These are phyloP conservation scores for Electrophaes corylata DNA, from an alignment of 2,888 invertebrate species.

Conservation along the genomic window DNA sequence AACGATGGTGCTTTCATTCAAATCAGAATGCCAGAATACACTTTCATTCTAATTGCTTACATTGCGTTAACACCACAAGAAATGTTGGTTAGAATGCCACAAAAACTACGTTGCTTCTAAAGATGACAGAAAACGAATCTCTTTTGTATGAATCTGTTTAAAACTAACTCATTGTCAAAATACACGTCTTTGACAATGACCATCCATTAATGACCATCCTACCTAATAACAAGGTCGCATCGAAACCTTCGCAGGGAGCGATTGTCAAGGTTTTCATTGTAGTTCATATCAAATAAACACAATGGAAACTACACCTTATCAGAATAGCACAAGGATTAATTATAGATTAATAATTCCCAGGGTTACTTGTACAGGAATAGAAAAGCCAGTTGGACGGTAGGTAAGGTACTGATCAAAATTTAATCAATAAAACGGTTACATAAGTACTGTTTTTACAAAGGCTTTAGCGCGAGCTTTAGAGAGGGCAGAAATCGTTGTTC, in stretches of 20 bases:
- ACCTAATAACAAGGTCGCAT: slow-evolving; percentile 52
- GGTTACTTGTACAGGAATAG: slow-evolving; percentile 42
- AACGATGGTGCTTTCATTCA: too few relatives aligned
- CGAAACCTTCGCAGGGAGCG: slow-evolving; percentile 52
- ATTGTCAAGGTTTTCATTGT: slow-evolving; percentile 48
- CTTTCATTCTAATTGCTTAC: too few relatives aligned
- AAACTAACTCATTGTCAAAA: background rate
- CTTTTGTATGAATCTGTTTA: too few relatives aligned
- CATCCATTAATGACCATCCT: slow-evolving; percentile 42
- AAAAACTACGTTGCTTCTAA: too few relatives aligned
- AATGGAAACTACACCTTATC: slow-evolving; percentile 45
- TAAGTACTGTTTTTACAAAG: too few relatives aligned
- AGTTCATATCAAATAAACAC: slow-evolving; percentile 18
- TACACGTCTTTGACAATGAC: slow-evolving; percentile 60
- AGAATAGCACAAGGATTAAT: slow-evolving; percentile 34
- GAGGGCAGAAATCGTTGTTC: background rate
- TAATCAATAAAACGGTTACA: slow-evolving; percentile 24
- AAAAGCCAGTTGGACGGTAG: slow-evolving; percentile 26
- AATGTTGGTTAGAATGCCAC: too few relatives aligned
- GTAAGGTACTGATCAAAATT: slow-evolving; percentile 23
- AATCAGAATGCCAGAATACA: too few relatives aligned
- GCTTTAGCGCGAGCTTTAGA: background rate
- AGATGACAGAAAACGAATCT: too few relatives aligned
- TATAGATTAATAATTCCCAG: slow-evolving; percentile 29
- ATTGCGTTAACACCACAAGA: too few relatives aligned